These are phyloP conservation scores for Sphinx pinastri DNA, from an alignment of 2,888 invertebrate genomes.

Conservation along the genomic window DNA sequence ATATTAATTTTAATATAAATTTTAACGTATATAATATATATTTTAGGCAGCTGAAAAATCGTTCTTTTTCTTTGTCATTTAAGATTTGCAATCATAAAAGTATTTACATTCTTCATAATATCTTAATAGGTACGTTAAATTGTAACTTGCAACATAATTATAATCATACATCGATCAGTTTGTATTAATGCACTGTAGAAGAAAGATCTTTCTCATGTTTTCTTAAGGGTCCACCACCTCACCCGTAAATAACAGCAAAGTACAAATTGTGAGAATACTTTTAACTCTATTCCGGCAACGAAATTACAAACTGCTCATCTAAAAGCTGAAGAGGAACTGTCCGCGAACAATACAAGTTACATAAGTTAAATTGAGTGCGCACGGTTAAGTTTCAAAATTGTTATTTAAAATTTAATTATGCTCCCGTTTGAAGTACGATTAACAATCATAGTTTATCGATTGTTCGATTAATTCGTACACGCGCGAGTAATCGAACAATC, in stretches of 20 bases:
- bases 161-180: too few species aligned
- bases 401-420: constrained; percentile 22
- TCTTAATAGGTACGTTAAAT: too few species aligned
- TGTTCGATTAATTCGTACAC: not conserved
- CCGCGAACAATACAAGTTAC: not conserved
- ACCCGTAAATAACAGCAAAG: not conserved
- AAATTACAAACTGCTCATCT: not conserved
- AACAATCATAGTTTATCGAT: constrained; percentile 22
- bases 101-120: too few species aligned
- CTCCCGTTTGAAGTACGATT: constrained; percentile 17
- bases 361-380: constrained; percentile 17
- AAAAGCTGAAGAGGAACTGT: not conserved
- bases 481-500: not conserved
- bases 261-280: not conserved
- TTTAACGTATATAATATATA: too few species aligned
- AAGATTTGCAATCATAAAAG: too few species aligned
- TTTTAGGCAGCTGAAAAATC: too few species aligned
- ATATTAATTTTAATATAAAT: too few species aligned
- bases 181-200: too few species aligned
- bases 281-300: not conserved
- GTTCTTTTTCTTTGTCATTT: too few species aligned
- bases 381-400: constrained; percentile 1
- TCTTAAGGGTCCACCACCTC: not conserved
- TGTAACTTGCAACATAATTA: too few species aligned
- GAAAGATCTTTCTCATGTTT: too few species aligned